These are phyloP conservation scores for Dryas iulia DNA, from an alignment of 1,140 invertebrate species.

Conservation along the genomic window DNA sequence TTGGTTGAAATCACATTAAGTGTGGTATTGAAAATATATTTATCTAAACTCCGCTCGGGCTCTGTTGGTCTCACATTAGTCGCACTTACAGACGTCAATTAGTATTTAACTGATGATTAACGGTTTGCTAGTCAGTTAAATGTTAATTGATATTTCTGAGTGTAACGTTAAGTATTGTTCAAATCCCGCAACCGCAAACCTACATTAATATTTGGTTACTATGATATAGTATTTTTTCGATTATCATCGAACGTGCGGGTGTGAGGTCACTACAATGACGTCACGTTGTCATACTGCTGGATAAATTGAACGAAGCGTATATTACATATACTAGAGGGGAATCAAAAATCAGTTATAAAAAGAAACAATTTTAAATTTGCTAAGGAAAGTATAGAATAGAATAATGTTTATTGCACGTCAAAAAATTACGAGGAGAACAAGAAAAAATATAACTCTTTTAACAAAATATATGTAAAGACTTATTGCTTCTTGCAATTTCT, in stretches of 20 bases:
- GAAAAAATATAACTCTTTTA: too few relatives aligned
- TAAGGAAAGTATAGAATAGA: too few relatives aligned
- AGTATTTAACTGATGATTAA: neutral
- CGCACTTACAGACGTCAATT: neutral
- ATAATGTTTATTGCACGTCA: too few relatives aligned
- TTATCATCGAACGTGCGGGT: conserved; percentile 18
- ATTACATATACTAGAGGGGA: too few relatives aligned
- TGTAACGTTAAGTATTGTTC: conserved; percentile 31
- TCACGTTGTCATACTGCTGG: conserved; percentile 18
- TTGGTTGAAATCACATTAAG: conserved; percentile 74
- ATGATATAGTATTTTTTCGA: conserved; percentile 14
- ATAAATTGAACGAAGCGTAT: neutral
- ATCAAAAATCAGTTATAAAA: too few relatives aligned
- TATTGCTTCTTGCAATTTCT: too few relatives aligned
- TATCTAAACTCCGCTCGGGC: conserved; percentile 58
- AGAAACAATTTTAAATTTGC: too few relatives aligned
- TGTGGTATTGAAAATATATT: conserved; percentile 68
- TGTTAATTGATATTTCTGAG: neutral
- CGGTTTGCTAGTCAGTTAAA: neutral
- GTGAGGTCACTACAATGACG: conserved; percentile 22
- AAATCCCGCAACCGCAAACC: conserved; percentile 33
- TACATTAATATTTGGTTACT: conserved; percentile 36
- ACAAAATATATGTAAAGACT: too few relatives aligned
- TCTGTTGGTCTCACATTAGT: conserved; percentile 25
- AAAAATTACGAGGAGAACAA: too few relatives aligned